Evolutionary conservation across 2,888 invertebrate species (phyloP).

Genomic region (Dryobotodes eremita): DNA sequence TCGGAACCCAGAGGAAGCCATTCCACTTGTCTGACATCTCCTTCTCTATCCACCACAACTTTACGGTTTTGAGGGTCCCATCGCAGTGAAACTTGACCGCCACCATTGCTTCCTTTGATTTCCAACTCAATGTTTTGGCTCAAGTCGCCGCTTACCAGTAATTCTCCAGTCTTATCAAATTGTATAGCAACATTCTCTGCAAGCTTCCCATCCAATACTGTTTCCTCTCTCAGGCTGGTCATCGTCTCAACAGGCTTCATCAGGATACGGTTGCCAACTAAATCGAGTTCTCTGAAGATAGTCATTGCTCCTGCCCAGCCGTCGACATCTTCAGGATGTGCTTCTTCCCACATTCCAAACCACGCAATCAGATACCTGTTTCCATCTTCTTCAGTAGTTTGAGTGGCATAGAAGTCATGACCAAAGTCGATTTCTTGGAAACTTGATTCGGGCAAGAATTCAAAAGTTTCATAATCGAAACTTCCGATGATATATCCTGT

Average conservation of each 20-base stretch:
- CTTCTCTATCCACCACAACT: constrained; percentile 80
- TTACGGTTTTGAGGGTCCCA: constrained; percentile 80
- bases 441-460: constrained; percentile 79
- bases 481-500: constrained; percentile 86
- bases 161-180: constrained; percentile 81
- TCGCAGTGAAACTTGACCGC: constrained; percentile 73
- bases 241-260: constrained; percentile 83
- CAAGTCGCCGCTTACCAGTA: constrained; percentile 77
- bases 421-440: constrained; percentile 88
- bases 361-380: constrained; percentile 83
- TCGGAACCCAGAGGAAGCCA: constrained; percentile 79
- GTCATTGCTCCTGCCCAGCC: constrained; percentile 88
- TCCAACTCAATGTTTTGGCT: constrained; percentile 75
- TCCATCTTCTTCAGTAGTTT: constrained; percentile 82
- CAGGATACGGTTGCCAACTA: constrained; percentile 78
- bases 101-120: constrained; percentile 80
- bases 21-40: constrained; percentile 83
- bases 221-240: constrained; percentile 73
- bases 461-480: constrained; percentile 84
- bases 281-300: constrained; percentile 80
- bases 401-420: constrained; percentile 88
- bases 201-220: constrained; percentile 71
- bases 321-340: constrained; percentile 81
- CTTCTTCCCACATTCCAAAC: constrained; percentile 87
- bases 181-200: constrained; percentile 65